A percentile compares a stretch with the other conserved stretches of the same genome.
These are phyloP conservation scores for Sciurus carolinensis DNA, from an alignment of 2,797 vertebrate species.

Conservation along the genomic window DNA sequence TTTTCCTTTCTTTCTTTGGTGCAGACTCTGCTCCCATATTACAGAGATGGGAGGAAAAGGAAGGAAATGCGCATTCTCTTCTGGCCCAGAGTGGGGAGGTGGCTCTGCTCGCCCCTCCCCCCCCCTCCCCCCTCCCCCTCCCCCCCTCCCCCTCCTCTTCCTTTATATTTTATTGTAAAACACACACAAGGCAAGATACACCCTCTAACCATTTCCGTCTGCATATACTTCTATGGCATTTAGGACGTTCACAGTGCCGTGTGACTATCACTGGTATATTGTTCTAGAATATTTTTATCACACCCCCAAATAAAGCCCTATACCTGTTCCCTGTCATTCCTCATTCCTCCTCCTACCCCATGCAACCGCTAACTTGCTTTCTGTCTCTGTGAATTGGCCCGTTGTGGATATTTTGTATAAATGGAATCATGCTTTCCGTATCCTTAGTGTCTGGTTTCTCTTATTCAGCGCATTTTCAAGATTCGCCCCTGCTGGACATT, in stretches of 20 bases:
- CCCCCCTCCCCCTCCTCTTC: accelerated
- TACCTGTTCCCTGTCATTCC: accelerated
- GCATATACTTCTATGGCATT: accelerated
- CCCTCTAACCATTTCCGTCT: background rate
- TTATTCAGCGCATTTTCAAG: accelerated
- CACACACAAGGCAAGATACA: accelerated
- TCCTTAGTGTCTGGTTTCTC: background rate
- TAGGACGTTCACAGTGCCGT: accelerated
- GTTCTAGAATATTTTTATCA: background rate
- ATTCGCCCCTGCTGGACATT: accelerated
- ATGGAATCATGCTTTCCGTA: accelerated
- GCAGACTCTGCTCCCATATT: background rate
- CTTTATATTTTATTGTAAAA: background rate
- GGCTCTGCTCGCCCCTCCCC: accelerated
- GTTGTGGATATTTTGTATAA: accelerated
- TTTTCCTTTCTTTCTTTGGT: background rate
- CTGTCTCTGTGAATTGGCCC: too few relatives aligned
- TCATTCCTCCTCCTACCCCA: background rate
- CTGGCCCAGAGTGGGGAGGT: background rate
- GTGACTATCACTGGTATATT: accelerated
- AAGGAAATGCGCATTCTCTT: background rate
- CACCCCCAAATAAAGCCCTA: accelerated
- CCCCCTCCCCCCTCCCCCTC: too few relatives aligned
- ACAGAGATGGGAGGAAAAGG: background rate
- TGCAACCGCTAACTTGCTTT: background rate